These are phyloP conservation scores for Strigamia maritima DNA, from an alignment of 2,888 invertebrate genomes.

Conservation along the genomic window DNA sequence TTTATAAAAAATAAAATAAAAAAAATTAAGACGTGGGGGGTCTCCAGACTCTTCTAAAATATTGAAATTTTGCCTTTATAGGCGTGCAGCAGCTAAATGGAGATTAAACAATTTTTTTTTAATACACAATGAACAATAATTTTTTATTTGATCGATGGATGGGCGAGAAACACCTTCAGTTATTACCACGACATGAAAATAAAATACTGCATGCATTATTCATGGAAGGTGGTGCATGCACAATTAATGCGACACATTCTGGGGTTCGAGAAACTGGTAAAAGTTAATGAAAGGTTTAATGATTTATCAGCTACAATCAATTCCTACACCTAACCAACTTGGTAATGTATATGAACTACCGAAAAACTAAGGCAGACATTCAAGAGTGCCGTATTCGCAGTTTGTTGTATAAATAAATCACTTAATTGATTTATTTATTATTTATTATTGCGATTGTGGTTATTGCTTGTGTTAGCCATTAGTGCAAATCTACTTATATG, in stretches of 20 bases:
- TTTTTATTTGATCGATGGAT: background rate
- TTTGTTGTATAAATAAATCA: too few species aligned
- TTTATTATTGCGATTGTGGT: background rate
- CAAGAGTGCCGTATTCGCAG: too few species aligned
- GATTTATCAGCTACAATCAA: background rate
- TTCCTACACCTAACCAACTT: background rate
- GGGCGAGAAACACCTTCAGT: background rate
- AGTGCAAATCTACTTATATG: too few species aligned
- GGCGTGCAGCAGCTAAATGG: background rate
- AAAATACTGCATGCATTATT: background rate
- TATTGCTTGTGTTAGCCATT: too few species aligned
- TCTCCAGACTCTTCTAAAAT: background rate
- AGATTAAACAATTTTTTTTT: background rate
- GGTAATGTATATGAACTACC: too few species aligned
- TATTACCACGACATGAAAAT: background rate
- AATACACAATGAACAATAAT: background rate
- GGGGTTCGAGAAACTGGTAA: background rate
- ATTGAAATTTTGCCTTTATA: background rate
- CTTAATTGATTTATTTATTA: too few species aligned
- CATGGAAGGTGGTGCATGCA: background rate
- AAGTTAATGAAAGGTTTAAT: background rate
- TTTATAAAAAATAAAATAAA: too few species aligned
- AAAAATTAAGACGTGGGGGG: too few species aligned
- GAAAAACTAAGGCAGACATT: background rate
- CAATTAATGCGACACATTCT: slow-evolving; percentile 4